Evolutionary conservation across 2,797 vertebrate species (phyloP).

Genomic region (Lemur catta): DNA sequence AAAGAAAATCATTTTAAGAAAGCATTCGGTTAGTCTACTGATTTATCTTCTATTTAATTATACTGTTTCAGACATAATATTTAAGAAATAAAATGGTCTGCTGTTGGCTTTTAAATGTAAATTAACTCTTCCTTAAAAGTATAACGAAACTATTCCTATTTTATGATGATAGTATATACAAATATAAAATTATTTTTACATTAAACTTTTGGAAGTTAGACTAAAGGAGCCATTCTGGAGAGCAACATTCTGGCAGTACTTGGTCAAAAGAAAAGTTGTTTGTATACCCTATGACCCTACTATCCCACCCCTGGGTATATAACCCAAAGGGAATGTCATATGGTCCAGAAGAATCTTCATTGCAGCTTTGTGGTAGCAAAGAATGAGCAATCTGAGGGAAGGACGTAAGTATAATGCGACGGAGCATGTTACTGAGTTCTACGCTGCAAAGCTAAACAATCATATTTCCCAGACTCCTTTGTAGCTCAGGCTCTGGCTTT

Average conservation of each 20-base stretch:
- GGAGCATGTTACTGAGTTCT: not conserved
- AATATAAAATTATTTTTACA: not conserved
- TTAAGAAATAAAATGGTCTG: not conserved
- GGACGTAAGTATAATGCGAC: not conserved
- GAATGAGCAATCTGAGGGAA: not conserved
- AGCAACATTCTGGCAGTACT: not conserved
- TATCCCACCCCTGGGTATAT: not conserved
- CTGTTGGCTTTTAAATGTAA: not conserved
- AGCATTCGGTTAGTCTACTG: not conserved
- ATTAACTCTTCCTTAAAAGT: not conserved
- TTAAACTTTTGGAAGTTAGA: not conserved
- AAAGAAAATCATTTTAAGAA: conserved; percentile 11
- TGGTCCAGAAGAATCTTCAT: not conserved
- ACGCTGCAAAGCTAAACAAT: not conserved
- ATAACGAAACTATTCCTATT: not conserved
- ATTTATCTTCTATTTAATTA: conserved; percentile 28
- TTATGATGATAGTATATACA: not conserved
- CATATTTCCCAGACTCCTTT: not conserved
- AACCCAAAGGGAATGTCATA: not conserved
- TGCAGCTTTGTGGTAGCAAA: not conserved
- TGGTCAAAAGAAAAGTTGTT: not conserved
- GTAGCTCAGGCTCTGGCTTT: not conserved
- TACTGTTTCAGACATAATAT: not conserved
- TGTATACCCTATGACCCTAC: not conserved
- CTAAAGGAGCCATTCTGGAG: not conserved